Percentiles rank a stretch among this genome's conserved stretches.
phyloP scores from a whole-genome alignment of 1,140 invertebrate genomes.

The Danaus melanippus region DNA sequence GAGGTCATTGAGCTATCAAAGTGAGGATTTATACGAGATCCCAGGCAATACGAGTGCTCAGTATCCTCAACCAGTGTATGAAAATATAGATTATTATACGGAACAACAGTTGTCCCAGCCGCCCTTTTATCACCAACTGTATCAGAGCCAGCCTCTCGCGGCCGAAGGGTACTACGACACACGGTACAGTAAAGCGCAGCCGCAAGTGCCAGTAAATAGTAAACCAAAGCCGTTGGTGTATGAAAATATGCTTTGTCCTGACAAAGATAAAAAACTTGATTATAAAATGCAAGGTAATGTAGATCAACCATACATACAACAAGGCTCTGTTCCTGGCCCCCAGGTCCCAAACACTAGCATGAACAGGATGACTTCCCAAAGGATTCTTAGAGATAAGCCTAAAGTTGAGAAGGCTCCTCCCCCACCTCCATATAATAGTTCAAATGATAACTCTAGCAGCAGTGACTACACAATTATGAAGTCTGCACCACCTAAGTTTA shows the following conservation, averaged over 20 bases:
- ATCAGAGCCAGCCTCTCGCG: conserved; percentile 56
- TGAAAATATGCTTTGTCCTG: conserved; percentile 63
- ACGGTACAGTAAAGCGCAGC: conserved; percentile 76
- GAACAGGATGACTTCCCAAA: conserved; percentile 43
- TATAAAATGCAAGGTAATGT: conserved; percentile 41
- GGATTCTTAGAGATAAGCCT: conserved; percentile 42
- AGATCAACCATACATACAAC: conserved; percentile 56
- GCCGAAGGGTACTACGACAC: conserved; percentile 73
- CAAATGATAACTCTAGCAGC: conserved; percentile 43
- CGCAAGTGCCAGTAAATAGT: conserved; percentile 77
- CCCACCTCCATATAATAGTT: conserved; percentile 44
- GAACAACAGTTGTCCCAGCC: conserved; percentile 68
- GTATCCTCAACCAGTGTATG: conserved; percentile 79
- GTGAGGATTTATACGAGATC: conserved; percentile 65
- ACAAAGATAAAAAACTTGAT: conserved; percentile 59
- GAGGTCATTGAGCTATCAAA: conserved; percentile 76
- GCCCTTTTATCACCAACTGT: conserved; percentile 76
- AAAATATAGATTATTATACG: conserved; percentile 85
- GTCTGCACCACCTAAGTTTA: conserved; percentile 61
- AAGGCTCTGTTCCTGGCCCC: conserved; percentile 57
- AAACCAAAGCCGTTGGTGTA: conserved; percentile 60
- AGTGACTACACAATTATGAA: conserved; percentile 64
- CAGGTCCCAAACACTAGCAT: conserved; percentile 53
- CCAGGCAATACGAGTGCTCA: conserved; percentile 54
- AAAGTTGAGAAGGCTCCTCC: conserved; percentile 51